Evolutionary conservation across 2,888 invertebrate species (phyloP).

Genomic region (Patella caerulea): DNA sequence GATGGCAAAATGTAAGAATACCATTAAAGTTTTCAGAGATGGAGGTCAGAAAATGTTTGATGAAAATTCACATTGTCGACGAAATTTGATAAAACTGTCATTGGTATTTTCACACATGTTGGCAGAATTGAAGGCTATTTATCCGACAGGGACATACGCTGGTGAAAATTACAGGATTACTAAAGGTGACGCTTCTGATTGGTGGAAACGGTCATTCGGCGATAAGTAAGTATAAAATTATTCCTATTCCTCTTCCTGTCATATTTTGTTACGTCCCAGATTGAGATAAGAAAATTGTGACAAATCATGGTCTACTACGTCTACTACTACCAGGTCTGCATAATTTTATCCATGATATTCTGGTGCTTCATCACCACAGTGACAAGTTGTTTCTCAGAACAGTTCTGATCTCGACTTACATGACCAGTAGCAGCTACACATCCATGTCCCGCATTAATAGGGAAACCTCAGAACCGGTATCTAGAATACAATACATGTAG

Average conservation of each 20-base stretch:
- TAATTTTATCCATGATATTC: no score
- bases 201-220: slow-evolving; percentile 96
- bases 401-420: no score
- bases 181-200: slow-evolving; percentile 98
- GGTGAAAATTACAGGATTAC: slow-evolving; percentile 99
- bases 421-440: no score
- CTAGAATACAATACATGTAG: no score
- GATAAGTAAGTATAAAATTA: slow-evolving; percentile 82
- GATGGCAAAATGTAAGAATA: slow-evolving; percentile 98
- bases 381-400: no score
- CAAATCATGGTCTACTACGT: no score
- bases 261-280: no score
- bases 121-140: slow-evolving; percentile 97
- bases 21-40: slow-evolving; percentile 97
- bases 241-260: background rate
- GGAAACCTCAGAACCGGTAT: no score
- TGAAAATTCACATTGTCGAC: slow-evolving; percentile 92
- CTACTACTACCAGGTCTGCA: no score
- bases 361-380: no score
- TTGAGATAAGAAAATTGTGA: no score
- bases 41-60: slow-evolving; percentile 99
- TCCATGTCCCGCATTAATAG: no score
- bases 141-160: slow-evolving; percentile 90
- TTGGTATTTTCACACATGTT: slow-evolving; percentile 99
- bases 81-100: slow-evolving; percentile 97